Conservation (phyloP, 2,888 invertebrate genomes). For the Megalurothrips usitatus region DNA sequence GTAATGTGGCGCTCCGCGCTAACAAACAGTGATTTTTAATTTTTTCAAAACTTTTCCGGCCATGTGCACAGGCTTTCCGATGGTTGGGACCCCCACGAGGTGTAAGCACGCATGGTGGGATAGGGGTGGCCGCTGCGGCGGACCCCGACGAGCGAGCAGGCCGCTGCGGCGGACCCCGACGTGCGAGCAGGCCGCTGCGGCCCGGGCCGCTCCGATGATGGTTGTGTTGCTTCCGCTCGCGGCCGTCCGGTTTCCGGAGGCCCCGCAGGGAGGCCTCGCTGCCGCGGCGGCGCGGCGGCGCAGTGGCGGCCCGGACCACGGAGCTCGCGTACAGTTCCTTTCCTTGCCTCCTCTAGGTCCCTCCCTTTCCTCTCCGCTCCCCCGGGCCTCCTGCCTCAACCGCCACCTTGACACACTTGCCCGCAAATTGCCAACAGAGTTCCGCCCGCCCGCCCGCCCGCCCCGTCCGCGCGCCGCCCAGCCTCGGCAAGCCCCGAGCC, state of each 20-base stretch:
- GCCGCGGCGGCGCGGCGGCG: not conserved
- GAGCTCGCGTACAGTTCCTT: not conserved
- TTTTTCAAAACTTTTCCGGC: too few species aligned
- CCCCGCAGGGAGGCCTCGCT: not conserved
- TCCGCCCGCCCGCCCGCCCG: constrained; percentile 7
- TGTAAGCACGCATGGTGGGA: too few species aligned
- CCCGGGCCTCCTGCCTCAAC: not conserved
- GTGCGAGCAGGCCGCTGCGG: not conserved
- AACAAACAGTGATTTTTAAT: too few species aligned
- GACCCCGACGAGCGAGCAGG: too few species aligned
- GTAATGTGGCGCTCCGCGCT: too few species aligned
- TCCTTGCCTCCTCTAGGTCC: not conserved
- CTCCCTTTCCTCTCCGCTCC: not conserved
- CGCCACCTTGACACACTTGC: constrained; percentile 22
- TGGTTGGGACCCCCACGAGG: too few species aligned
- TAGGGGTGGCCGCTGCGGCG: too few species aligned
- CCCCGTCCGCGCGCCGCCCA: not conserved
- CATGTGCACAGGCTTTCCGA: too few species aligned
- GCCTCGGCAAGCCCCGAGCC: not conserved
- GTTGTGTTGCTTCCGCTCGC: not conserved
- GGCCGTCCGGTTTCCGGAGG: not conserved
- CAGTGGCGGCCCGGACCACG: not conserved
- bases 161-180: not conserved
- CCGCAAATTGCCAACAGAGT: constrained; percentile 20
- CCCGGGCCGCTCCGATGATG: not conserved